A percentile compares a stretch with the other conserved stretches of the same genome.
These are phyloP conservation scores for Cheilosia urbana DNA, from an alignment of 2,888 invertebrate species.

Conservation along the genomic window DNA sequence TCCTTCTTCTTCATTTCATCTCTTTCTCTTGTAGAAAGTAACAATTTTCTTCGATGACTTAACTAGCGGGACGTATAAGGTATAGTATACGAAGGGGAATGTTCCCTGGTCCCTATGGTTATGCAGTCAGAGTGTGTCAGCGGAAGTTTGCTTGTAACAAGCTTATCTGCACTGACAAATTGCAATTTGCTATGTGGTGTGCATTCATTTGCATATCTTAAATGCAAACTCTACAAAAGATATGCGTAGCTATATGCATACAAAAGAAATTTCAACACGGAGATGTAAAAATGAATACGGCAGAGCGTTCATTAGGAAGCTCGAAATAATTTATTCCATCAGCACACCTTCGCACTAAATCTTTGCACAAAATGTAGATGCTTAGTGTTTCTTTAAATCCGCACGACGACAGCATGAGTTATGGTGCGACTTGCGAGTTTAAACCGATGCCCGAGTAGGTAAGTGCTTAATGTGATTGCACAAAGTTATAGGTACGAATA, in stretches of 20 bases:
- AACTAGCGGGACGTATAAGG: constrained; percentile 11
- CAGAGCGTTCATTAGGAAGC: constrained; percentile 50
- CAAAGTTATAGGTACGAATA: not conserved
- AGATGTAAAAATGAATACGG: constrained; percentile 46
- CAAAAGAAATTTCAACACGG: constrained; percentile 31
- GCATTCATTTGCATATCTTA: constrained; percentile 69
- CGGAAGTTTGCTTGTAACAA: constrained; percentile 58
- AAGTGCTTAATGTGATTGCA: not conserved
- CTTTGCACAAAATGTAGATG: constrained; percentile 17
- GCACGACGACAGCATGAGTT: constrained; percentile 46
- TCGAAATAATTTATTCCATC: constrained; percentile 59
- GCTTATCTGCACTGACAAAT: constrained; percentile 73
- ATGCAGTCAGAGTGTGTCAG: constrained; percentile 19
- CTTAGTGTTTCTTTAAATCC: constrained; percentile 22
- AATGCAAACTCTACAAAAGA: constrained; percentile 46
- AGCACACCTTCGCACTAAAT: constrained; percentile 49
- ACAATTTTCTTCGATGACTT: constrained; percentile 66
- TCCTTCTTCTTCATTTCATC: constrained; percentile 28
- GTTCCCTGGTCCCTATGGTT: not conserved
- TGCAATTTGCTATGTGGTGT: constrained; percentile 66
- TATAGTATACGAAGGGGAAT: not conserved
- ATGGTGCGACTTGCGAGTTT: not conserved
- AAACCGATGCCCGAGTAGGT: not conserved
- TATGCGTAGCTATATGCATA: constrained; percentile 44
- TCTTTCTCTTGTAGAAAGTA: constrained; percentile 15